Conservation (phyloP, 2,113 vertebrate species). For the Podiceps cristatus region DNA sequence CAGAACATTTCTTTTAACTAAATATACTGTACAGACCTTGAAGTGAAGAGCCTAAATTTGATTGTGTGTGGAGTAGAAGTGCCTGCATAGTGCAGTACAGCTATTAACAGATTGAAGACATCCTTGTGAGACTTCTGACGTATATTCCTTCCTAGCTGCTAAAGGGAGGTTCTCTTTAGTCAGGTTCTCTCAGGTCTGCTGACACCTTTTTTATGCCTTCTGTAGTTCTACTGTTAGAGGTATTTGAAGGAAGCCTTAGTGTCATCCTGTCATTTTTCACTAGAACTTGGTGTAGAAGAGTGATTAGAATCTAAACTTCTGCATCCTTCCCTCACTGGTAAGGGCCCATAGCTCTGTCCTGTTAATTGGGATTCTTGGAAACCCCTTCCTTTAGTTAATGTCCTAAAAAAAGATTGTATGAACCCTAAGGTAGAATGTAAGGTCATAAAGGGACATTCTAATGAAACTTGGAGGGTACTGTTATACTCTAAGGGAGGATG, state of each 20-base stretch:
- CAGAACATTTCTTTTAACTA: neutral
- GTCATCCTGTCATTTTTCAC: neutral
- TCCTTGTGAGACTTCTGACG: neutral
- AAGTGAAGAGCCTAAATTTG: neutral
- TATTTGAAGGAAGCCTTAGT: neutral
- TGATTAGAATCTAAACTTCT: neutral
- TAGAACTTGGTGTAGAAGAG: neutral
- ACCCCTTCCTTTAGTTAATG: neutral
- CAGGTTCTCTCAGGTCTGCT: neutral
- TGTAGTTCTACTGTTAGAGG: neutral
- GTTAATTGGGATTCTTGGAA: neutral
- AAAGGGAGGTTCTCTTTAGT: neutral
- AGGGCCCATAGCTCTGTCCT: neutral
- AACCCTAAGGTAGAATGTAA: neutral
- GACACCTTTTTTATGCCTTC: neutral
- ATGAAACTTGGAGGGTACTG: neutral
- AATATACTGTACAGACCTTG: neutral
- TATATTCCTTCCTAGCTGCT: neutral
- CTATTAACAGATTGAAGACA: neutral
- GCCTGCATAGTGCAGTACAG: neutral
- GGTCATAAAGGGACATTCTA: accelerated
- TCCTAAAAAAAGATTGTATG: neutral
- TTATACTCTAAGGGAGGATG: neutral
- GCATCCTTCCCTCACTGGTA: neutral
- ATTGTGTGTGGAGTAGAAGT: neutral